Conservation (phyloP, 1,140 invertebrate genomes). For the Hyposmocoma kahamanoa region DNA sequence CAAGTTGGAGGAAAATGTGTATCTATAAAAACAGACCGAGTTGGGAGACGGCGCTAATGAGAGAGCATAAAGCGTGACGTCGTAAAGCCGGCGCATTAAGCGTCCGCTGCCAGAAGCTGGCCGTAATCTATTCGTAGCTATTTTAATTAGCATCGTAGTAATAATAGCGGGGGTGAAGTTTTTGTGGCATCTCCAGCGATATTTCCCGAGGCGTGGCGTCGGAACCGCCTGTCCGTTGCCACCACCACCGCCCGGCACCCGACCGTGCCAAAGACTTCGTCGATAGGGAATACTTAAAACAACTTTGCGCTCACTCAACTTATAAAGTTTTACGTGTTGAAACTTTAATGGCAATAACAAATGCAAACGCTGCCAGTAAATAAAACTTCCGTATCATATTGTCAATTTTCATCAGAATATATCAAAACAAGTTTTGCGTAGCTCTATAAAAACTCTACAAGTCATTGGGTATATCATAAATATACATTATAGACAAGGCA, state of each 20-base stretch:
- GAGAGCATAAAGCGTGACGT: constrained; percentile 65
- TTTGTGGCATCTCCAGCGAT: constrained; percentile 54
- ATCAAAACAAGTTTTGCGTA: too few relatives aligned
- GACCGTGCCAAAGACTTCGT: constrained; percentile 10
- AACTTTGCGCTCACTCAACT: constrained; percentile 55
- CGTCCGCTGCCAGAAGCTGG: constrained; percentile 58
- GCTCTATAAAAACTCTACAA: too few relatives aligned
- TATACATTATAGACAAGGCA: too few relatives aligned
- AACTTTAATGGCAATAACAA: constrained; percentile 47
- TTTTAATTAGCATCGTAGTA: constrained; percentile 67
- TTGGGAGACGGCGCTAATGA: constrained; percentile 59
- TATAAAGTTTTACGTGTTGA: constrained; percentile 37
- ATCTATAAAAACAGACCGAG: constrained; percentile 50
- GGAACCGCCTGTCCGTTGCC: constrained; percentile 29
- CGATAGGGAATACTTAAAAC: constrained; percentile 49
- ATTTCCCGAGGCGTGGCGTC: constrained; percentile 32
- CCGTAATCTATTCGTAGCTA: constrained; percentile 66
- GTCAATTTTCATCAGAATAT: not conserved
- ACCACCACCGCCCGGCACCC: constrained; percentile 8
- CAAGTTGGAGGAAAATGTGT: constrained; percentile 32
- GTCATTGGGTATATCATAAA: too few relatives aligned
- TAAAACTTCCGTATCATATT: too few relatives aligned
- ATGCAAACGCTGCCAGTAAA: too few relatives aligned
- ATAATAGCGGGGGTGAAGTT: constrained; percentile 57
- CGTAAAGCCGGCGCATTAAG: constrained; percentile 65